Evolutionary conservation across 2,888 invertebrate genomes (phyloP).

Genomic region (Calameuta pallipes): DNA sequence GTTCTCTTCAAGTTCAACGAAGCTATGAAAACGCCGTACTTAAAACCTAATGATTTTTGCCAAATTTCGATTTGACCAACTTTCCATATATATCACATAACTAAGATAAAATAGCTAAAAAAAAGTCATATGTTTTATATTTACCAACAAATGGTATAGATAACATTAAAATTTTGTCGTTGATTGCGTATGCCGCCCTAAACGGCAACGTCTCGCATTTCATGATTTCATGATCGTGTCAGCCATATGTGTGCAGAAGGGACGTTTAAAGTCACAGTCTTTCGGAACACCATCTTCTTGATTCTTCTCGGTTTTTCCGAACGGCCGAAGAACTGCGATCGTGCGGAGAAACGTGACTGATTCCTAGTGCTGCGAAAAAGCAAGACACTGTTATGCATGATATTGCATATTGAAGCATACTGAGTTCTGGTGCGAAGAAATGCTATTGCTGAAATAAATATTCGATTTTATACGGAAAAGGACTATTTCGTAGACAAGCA

Average conservation of each 20-base stretch:
- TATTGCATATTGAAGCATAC: constrained; percentile 47
- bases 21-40: background rate
- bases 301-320: constrained; percentile 38
- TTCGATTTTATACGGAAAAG: constrained; percentile 16
- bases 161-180: background rate
- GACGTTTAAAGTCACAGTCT: constrained; percentile 11
- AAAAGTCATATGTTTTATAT: background rate
- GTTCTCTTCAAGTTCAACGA: background rate
- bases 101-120: background rate
- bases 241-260: constrained; percentile 3
- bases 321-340: constrained; percentile 37
- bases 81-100: background rate
- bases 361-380: constrained; percentile 17
- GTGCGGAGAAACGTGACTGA: constrained; percentile 40
- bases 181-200: background rate
- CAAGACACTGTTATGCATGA: constrained; percentile 45
- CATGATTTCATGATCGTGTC: constrained; percentile 1
- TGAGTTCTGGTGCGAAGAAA: constrained; percentile 44
- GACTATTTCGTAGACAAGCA: background rate
- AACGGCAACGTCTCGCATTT: background rate
- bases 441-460: constrained; percentile 50
- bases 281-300: constrained; percentile 39
- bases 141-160: background rate
- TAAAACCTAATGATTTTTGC: background rate
- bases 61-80: background rate